These are phyloP conservation scores for Bujurquina vittata DNA, from an alignment of 2,113 vertebrate genomes.

Conservation along the genomic window DNA sequence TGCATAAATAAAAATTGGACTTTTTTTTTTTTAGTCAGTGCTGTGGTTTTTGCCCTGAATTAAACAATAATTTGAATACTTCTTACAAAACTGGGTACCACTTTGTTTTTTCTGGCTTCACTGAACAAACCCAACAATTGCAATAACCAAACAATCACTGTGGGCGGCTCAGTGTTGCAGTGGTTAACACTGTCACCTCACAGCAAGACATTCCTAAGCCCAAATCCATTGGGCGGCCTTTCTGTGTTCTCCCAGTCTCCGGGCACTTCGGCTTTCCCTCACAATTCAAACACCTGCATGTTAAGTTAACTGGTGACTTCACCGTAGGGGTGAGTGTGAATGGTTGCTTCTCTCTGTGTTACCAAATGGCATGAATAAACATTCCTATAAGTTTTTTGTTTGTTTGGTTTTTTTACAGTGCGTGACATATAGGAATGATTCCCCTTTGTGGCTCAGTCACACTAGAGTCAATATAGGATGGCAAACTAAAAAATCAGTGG, in stretches of 20 bases:
- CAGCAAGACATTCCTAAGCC: not conserved
- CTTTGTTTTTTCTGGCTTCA: slow-evolving; percentile 3
- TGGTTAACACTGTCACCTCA: not conserved
- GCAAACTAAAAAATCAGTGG: not conserved
- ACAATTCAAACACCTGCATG: slow-evolving; percentile 3
- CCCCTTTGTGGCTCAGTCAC: not conserved
- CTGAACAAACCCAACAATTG: not conserved
- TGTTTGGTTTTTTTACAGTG: not conserved
- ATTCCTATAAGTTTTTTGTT: too few species aligned
- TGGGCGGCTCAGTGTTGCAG: not conserved
- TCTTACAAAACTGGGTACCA: not conserved
- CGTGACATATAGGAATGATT: not conserved
- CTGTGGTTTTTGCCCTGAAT: not conserved
- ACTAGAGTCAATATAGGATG: not conserved
- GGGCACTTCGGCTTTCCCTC: not conserved
- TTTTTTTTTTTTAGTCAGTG: not conserved
- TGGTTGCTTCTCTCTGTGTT: not conserved
- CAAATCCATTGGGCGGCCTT: not conserved
- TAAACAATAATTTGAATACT: not conserved
- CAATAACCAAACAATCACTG: not conserved
- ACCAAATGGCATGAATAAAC: not conserved
- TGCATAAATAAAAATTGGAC: not conserved
- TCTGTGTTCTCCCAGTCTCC: not conserved
- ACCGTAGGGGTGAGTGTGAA: not conserved
- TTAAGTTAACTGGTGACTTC: not conserved